Evolutionary conservation across 2,113 vertebrate species (phyloP).

Genomic region (Pelecanoides urinatrix): DNA sequence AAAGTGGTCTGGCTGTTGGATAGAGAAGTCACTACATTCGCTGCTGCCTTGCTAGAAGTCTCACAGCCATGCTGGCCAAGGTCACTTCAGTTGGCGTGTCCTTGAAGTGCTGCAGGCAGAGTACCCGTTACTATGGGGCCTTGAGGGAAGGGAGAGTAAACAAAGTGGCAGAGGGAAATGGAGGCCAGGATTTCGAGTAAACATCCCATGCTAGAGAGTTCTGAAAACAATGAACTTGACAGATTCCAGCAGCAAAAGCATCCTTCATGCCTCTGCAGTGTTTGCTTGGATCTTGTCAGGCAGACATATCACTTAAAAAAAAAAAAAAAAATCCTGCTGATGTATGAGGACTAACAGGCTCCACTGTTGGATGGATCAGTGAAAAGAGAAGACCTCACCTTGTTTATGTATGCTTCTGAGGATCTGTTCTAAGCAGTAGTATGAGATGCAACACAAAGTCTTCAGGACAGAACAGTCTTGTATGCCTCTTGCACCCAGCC

Average conservation of each 20-base stretch:
- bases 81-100: neutral
- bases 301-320: neutral
- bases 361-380: neutral
- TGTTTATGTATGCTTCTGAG: neutral
- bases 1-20: neutral
- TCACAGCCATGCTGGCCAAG: neutral
- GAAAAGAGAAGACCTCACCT: neutral
- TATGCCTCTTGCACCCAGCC: fast-evolving
- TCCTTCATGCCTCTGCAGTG: neutral
- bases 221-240: neutral
- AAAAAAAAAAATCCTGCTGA: neutral
- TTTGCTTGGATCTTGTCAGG: neutral
- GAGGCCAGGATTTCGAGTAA: conserved; percentile 7
- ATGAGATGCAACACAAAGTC: neutral
- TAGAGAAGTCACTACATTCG: neutral
- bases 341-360: neutral
- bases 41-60: neutral
- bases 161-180: neutral
- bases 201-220: neutral
- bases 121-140: neutral
- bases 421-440: neutral
- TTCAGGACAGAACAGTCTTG: neutral
- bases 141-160: conserved; percentile 2
- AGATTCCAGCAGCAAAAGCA: neutral
- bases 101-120: neutral